Evolutionary conservation across 2,797 vertebrate species (phyloP).

Genomic region (Natrix natrix): DNA sequence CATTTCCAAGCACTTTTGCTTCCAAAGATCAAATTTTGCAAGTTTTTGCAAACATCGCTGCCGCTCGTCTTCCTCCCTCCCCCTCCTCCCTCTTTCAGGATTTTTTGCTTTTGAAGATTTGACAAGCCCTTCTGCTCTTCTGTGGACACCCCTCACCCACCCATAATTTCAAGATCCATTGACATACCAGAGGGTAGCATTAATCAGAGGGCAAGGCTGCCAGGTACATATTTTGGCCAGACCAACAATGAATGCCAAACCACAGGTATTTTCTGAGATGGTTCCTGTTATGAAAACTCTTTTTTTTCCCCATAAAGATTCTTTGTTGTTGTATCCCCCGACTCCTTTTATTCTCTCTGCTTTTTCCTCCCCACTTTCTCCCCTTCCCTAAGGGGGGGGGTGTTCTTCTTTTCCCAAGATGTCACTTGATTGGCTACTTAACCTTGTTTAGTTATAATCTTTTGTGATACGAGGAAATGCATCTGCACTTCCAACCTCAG

Average conservation of each 20-base stretch:
- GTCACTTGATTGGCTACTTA: background rate
- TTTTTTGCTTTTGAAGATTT: background rate
- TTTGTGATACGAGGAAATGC: background rate
- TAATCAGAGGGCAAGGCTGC: conserved; percentile 68
- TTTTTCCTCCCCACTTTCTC: background rate
- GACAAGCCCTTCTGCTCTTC: background rate
- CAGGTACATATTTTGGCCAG: conserved; percentile 73
- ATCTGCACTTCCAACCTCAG: background rate
- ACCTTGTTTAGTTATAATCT: background rate
- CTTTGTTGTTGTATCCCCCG: conserved; percentile 34
- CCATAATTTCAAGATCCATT: conserved; percentile 32
- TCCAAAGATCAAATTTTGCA: background rate
- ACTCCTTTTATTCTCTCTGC: conserved; percentile 13
- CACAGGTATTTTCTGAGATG: conserved; percentile 78
- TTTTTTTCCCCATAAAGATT: conserved; percentile 59
- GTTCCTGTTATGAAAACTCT: conserved; percentile 82
- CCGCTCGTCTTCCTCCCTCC: background rate
- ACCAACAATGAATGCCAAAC: conserved; percentile 70
- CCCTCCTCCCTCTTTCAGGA: background rate
- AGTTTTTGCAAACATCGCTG: background rate
- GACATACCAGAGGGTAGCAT: conserved; percentile 72
- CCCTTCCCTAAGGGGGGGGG: background rate
- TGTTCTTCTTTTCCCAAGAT: background rate
- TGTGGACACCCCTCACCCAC: background rate
- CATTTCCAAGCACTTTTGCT: background rate